Percentiles rank a stretch among this genome's conserved stretches.
phyloP scores from a whole-genome alignment of 1,140 invertebrate species.

The Brachionus angularis region DNA sequence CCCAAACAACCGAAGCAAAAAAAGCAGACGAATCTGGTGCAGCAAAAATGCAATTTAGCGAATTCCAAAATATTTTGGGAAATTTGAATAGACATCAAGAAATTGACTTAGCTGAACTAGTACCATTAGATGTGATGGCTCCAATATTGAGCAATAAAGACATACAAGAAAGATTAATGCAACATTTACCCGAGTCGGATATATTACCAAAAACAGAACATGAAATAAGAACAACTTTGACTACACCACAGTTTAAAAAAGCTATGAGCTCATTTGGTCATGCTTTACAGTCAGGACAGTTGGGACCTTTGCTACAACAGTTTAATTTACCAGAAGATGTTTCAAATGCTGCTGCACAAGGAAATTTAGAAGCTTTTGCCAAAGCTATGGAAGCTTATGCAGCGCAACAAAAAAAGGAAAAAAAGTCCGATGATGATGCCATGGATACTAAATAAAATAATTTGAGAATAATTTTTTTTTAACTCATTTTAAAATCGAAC shows the following conservation, averaged over 20 bases:
- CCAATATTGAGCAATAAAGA: slow-evolving; percentile 33
- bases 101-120: slow-evolving; percentile 27
- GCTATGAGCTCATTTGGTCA: slow-evolving; percentile 26
- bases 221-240: slow-evolving; percentile 27
- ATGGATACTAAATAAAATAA: slow-evolving; percentile 43
- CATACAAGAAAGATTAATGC: slow-evolving; percentile 14
- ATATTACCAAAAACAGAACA: slow-evolving; percentile 34
- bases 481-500: no score
- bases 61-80: slow-evolving; percentile 37
- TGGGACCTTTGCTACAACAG: slow-evolving; percentile 35
- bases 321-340: slow-evolving; percentile 19
- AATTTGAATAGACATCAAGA: slow-evolving; percentile 32
- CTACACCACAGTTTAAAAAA: slow-evolving; percentile 36
- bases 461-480: background rate
- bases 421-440: slow-evolving; percentile 18
- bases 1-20: background rate
- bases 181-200: slow-evolving; percentile 17
- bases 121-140: slow-evolving; percentile 18
- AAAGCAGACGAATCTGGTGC: background rate
- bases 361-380: slow-evolving; percentile 33
- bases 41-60: slow-evolving; percentile 37
- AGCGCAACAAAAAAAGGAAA: slow-evolving; percentile 32
- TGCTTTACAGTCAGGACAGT: slow-evolving; percentile 31
- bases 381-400: slow-evolving; percentile 38
- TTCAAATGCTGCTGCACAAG: background rate